Evolutionary conservation across 2,113 vertebrate species (phyloP), one percentile per base, ranked within the genome.

Genomic region (Pseudolaguvia tuberculata): DNA sequence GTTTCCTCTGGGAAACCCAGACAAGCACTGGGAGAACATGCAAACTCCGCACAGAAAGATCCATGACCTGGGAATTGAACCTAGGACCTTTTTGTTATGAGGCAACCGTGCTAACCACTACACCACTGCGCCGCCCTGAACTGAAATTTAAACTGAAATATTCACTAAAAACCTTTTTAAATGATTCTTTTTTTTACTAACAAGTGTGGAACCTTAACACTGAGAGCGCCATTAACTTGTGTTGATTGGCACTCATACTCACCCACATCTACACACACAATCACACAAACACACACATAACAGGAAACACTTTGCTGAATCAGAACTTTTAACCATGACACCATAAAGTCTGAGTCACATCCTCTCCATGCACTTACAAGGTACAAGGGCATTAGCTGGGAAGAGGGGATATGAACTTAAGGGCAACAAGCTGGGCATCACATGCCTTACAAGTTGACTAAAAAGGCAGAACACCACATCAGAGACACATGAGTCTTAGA

Each of bases 301-400:
- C 70, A 78, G 76, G 76, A 79, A 75, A 27, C 21, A 78, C 62
- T 68, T 70, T 88, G 87, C 86, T 88, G 84, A 89, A 82, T 88
- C 88, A 87, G 87, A 84, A 70, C 56, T 72, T 76, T 77, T 39
- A 31, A 71, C 74, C 70, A 48, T 63, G 79, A 77, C 70, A 7
- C 66, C 62, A 67, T 76, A 59, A 78, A 58, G 72, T n/a, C 78
- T 59, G 65, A 72, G 65, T 77, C 67, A 18, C 20, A 70, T 68
- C 73, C 81, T 81, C 81, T 20, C 11, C 67, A 62, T 76, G 66
- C 73, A 63, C 42, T 18, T 42, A n/a, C n/a, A n/a, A n/a, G 42
- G 56, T 27, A 42, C 15, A 75, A 39, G 67, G 14, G 13, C 55
- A 48, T 2, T 2, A 35, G 79, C 65, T 52, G 20, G 72, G 79